Conservation (phyloP, 2,888 invertebrate genomes). For the Hirtodrosophila alboralis region DNA sequence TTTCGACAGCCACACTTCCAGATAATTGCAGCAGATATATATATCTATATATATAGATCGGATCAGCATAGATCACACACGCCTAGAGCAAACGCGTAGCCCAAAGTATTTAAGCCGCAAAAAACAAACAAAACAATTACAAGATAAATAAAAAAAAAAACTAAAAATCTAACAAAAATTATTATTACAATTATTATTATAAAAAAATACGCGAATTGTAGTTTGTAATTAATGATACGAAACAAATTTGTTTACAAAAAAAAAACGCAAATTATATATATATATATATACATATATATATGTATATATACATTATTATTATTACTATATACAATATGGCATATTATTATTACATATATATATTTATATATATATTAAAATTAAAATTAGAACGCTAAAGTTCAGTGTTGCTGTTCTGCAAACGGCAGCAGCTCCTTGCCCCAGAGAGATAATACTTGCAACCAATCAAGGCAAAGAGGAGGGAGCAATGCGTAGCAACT, state of each 20-base stretch:
- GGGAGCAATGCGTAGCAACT: slow-evolving; percentile 8
- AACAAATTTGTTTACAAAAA: slow-evolving; percentile 77
- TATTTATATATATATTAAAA: slow-evolving; percentile 40
- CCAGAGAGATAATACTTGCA: too few relatives aligned
- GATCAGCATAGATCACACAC: slow-evolving; percentile 25
- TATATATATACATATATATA: slow-evolving; percentile 55
- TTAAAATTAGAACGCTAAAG: slow-evolving; percentile 52
- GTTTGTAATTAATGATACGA: slow-evolving; percentile 72
- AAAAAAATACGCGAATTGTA: slow-evolving; percentile 73
- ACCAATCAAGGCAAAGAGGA: slow-evolving; percentile 31
- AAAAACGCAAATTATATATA: slow-evolving; percentile 69
- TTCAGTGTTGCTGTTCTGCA: slow-evolving; percentile 46
- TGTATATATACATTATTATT: slow-evolving; percentile 65
- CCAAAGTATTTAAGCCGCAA: slow-evolving; percentile 79
- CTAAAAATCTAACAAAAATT: slow-evolving; percentile 59
- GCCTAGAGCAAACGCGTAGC: slow-evolving; percentile 62
- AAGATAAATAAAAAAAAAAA: slow-evolving; percentile 28
- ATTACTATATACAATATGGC: slow-evolving; percentile 77
- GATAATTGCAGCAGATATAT: slow-evolving; percentile 6
- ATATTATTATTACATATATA: slow-evolving; percentile 70
- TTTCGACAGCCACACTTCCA: slow-evolving; percentile 45
- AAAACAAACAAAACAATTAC: slow-evolving; percentile 37
- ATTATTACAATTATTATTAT: slow-evolving; percentile 67
- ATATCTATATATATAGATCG: slow-evolving; percentile 30
- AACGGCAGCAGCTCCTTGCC: slow-evolving; percentile 22